A percentile compares a stretch with the other conserved stretches of the same genome.
These are phyloP conservation scores for Muscicapa striata DNA, from an alignment of 2,797 vertebrate genomes.

Conservation along the genomic window DNA sequence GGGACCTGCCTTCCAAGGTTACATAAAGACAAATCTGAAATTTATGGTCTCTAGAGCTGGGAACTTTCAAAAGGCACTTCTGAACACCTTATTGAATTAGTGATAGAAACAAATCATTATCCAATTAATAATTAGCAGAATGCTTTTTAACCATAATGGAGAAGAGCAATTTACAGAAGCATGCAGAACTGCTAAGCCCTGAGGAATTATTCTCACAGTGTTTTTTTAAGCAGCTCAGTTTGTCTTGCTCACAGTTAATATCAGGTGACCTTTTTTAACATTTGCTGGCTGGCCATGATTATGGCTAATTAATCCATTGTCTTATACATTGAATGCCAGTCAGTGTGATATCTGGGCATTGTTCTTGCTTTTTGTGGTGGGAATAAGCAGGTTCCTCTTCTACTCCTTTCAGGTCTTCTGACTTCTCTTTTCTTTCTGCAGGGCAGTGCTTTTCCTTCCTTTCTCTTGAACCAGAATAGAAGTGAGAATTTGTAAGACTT, in stretches of 20 bases:
- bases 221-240: conserved; percentile 3
- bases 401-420: not conserved
- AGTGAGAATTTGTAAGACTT: not conserved
- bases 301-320: conserved; percentile 15
- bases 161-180: conserved; percentile 40
- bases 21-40: not conserved
- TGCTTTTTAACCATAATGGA: conserved; percentile 31
- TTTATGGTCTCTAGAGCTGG: conserved; percentile 8
- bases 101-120: conserved; percentile 68
- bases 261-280: conserved; percentile 46
- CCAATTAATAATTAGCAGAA: conserved; percentile 62
- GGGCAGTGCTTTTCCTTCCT: not conserved
- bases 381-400: not conserved
- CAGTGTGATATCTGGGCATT: not conserved
- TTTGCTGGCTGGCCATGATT: not conserved
- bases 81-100: conserved; percentile 52
- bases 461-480: not conserved
- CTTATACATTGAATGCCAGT: not conserved
- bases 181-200: not conserved
- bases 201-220: conserved; percentile 17
- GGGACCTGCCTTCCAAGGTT: not conserved
- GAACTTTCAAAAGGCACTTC: conserved; percentile 24
- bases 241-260: conserved; percentile 35
- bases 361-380: not conserved
- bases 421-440: not conserved